Percentiles rank a stretch among this genome's conserved stretches.
Evolutionary conservation across 2,888 invertebrate genomes (phyloP).

Genomic region (Xylota sylvarum): DNA sequence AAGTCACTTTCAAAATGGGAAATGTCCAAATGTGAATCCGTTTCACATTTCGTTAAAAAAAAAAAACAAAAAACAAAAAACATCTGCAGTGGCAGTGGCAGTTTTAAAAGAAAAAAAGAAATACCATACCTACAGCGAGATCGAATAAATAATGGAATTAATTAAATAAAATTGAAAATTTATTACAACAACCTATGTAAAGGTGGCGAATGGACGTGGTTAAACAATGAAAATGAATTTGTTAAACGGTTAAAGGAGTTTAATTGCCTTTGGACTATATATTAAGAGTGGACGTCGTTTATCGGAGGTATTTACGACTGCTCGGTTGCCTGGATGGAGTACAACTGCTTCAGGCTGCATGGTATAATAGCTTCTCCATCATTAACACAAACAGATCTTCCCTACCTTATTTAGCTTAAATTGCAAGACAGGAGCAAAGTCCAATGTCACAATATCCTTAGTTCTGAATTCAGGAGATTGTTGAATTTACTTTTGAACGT

Average conservation of each 20-base stretch:
- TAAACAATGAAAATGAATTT: neutral
- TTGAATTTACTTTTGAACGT: too few species aligned
- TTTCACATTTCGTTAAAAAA: slow-evolving; percentile 44
- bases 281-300: neutral
- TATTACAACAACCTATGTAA: slow-evolving; percentile 31
- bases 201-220: neutral
- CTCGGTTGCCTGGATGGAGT: too few species aligned
- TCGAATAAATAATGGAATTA: slow-evolving; percentile 68
- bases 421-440: too few species aligned
- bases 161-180: slow-evolving; percentile 69
- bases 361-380: too few species aligned
- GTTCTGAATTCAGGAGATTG: too few species aligned
- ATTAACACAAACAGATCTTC: too few species aligned
- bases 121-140: slow-evolving; percentile 27
- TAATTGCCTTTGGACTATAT: neutral
- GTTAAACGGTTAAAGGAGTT: neutral
- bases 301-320: neutral
- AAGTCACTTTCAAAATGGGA: slow-evolving; percentile 76
- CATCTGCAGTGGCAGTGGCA: slow-evolving; percentile 71
- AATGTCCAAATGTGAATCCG: slow-evolving; percentile 66
- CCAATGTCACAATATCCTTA: too few species aligned
- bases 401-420: too few species aligned
- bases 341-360: too few species aligned
- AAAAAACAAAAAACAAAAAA: slow-evolving; percentile 47
- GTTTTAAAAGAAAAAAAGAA: slow-evolving; percentile 19